These are phyloP conservation scores for Lycocerus yunnanus DNA, from an alignment of 2,888 invertebrate species.

Conservation along the genomic window DNA sequence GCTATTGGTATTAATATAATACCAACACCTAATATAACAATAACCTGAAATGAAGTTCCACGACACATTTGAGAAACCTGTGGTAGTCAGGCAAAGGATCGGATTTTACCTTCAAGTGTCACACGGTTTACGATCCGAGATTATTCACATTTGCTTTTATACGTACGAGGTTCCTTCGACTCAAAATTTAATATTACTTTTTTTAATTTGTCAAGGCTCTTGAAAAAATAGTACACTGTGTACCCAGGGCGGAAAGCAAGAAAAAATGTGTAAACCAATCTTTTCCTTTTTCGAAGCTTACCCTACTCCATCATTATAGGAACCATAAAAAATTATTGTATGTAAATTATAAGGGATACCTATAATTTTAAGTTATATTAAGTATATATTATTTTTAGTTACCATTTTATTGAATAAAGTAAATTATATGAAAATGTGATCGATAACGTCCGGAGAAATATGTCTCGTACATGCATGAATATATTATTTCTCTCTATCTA, in stretches of 20 bases:
- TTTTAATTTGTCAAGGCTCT: no score
- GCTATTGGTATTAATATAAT: constrained; percentile 17
- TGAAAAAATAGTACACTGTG: no score
- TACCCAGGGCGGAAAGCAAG: no score
- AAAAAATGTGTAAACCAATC: no score
- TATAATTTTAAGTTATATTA: no score
- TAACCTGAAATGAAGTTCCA: constrained; percentile 10
- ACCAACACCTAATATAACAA: constrained; percentile 10
- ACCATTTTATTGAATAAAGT: neutral
- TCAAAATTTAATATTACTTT: neutral
- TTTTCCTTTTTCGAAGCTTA: no score
- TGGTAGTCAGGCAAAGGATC: constrained; percentile 13
- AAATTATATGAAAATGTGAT: neutral
- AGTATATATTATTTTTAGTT: no score
- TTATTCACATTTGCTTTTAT: neutral
- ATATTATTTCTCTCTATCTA: neutral
- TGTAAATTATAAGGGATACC: no score
- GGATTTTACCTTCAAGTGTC: constrained; percentile 10
- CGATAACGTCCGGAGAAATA: neutral
- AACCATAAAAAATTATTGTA: no score
- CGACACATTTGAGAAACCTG: constrained; percentile 10
- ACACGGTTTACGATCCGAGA: neutral
- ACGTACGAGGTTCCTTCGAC: neutral
- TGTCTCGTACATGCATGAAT: neutral
- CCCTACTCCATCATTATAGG: no score